Conservation (phyloP, 2,797 vertebrate species). For the Sebastes hubbsi region DNA sequence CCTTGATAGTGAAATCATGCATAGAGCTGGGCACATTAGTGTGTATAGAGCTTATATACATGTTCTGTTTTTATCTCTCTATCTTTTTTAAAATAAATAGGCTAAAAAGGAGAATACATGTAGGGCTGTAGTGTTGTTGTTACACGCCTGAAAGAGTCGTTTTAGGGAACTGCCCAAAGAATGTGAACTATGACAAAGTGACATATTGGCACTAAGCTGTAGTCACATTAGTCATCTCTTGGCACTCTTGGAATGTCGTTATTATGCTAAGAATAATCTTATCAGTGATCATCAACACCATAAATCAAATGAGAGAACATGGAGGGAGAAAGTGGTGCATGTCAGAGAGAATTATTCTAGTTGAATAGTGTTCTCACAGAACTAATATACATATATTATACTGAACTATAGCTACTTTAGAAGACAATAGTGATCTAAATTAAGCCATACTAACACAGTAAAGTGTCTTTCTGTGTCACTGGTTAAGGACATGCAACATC, state of each 20-base stretch:
- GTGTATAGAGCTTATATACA: background rate
- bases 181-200: constrained; percentile 41
- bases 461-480: too few relatives aligned
- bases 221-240: constrained; percentile 39
- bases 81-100: background rate
- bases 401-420: background rate
- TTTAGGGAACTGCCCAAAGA: constrained; percentile 10
- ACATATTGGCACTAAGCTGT: constrained; percentile 21
- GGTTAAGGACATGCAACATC: background rate
- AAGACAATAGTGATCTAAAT: background rate
- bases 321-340: background rate
- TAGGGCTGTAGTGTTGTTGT: background rate
- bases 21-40: background rate
- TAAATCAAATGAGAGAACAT: constrained; percentile 32
- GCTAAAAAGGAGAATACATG: background rate
- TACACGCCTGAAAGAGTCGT: background rate
- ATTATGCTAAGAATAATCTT: constrained; percentile 5
- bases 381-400: background rate
- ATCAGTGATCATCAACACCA: constrained; percentile 38
- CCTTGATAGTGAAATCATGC: background rate
- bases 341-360: background rate
- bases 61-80: background rate
- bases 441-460: too few relatives aligned
- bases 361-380: background rate
- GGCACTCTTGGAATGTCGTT: constrained; percentile 36